Base-by-base conservation (phyloP, 2,113 vertebrate species). In the Hassar affinis region DNA sequence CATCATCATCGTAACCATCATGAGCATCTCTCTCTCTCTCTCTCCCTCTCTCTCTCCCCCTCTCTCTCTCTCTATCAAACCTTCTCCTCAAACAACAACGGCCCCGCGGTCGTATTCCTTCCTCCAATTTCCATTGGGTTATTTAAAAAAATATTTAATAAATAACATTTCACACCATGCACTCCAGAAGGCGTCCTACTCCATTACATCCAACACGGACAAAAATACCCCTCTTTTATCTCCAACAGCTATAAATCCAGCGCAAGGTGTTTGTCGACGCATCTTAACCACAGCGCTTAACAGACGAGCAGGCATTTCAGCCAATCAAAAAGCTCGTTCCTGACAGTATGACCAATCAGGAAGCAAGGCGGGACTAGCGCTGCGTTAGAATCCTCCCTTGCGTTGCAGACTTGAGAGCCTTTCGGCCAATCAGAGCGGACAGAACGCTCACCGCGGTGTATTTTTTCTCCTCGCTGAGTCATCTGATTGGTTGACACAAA, bases 1-100 rank as follows among this genome's bases (percentile, higher is more conserved):
- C 93, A 94, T 94, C 88, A 93, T 94, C 93, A 90, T 92, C 86
- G 89, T 90, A 87, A 83, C 80, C 79, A 92, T 90, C 92, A 94
- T 93, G 85, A 85, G 91, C 49, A 78, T 88, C 82, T 92, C 92
- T 92, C 49, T 35, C 72, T 51, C 27, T 75, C 68, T 47, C 69
- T 47, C 25, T 47, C 35, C 22, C 68, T 47, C 42, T 47, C 69
- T 72, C 38, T 49, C 69, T 72, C 42, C 87, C 78, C 92, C 92
- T 27, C 69, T 49, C 11, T 88, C 80, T 93, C 91, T 93, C 92
- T 93, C 92, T 93, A 93, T 94, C 90, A 90, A 88, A 91, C 89
- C 88, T 85, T 89, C 91, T 86, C 88, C 91, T 89, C 91, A 88
- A 89, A 88, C 91, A 54, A 52, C 74, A 77, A 77, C 89, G 78